Evolutionary conservation across 2,113 vertebrate genomes (phyloP).

Genomic region (Eurypyga helias): DNA sequence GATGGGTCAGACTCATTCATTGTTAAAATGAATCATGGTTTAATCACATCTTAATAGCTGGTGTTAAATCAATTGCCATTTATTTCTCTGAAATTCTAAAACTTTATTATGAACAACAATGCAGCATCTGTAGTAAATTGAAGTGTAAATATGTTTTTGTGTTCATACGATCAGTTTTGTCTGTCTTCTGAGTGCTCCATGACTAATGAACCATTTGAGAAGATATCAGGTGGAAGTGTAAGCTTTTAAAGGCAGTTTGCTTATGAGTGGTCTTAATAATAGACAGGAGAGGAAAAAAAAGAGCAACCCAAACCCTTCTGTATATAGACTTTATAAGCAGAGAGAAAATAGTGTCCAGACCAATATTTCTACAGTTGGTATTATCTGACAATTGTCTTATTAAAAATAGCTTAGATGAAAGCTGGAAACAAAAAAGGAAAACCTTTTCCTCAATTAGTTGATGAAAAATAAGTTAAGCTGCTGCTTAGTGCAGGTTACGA

Average conservation of each 20-base stretch:
- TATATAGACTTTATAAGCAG: not conserved
- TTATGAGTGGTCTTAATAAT: not conserved
- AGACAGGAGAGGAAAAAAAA: not conserved
- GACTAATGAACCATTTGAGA: not conserved
- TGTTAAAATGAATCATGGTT: not conserved
- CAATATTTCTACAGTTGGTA: not conserved
- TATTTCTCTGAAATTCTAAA: not conserved
- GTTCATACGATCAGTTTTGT: not conserved
- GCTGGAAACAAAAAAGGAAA: not conserved
- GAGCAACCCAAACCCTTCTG: not conserved
- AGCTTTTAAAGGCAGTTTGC: not conserved
- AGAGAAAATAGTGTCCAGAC: not conserved
- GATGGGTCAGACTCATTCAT: not conserved
- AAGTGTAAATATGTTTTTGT: not conserved
- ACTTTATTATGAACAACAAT: not conserved
- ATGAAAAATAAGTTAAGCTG: not conserved
- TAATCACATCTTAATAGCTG: not conserved
- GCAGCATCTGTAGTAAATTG: not conserved
- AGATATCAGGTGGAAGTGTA: not conserved
- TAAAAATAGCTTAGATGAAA: not conserved
- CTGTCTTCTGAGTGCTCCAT: not conserved
- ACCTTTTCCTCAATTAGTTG: accelerated
- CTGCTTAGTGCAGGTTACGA: not conserved
- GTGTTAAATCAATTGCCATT: not conserved
- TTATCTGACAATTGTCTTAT: not conserved